Evolutionary conservation across 1,140 invertebrate genomes (phyloP), one percentile per base, ranked within the genome.

Genomic region (Tetramorium simillimum): DNA sequence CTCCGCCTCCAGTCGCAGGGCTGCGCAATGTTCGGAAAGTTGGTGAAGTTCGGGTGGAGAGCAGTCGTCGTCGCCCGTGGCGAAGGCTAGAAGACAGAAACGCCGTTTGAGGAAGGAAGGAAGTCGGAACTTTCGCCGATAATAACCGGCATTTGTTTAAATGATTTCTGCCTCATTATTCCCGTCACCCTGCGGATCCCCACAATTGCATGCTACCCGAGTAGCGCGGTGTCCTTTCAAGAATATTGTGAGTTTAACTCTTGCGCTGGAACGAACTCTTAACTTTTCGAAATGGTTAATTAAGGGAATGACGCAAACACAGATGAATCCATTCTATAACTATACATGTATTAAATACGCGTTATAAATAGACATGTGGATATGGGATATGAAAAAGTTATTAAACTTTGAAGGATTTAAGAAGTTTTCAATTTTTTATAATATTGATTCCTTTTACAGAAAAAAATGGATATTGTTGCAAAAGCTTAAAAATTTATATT

Each of bases 81-180:
- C 49, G 70, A 43, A 85, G 60, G 46, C 56, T 85, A 43, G 37
- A 81, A 60, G 73, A 72, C 67, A 58, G 78, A 75, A 60, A 84
- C 24, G 69, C 40, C 67, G 67, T 28, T 28, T 12, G 53, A 56
- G 51, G 51, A 73, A 75, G 80, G 78, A 69, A 84, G 62, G 60
- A 73, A 87, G 56, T 73, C 80, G 75, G 65, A 65, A 91, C 37
- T 86, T 85, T 87, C 21, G 5, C 62, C 86, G 56, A 56, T 62
- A 91, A 91, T 91, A 91, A 91, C 80, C 81, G 62, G 63, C 85
- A 85, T 87, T 91, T 89, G 87, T 91, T 91, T 91, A 88, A 91
- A 91, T 91, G 88, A 91, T 91, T 91, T 91, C 87, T 85, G 56
- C 75, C 70, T 81, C 89, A 72, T 91, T 91, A 86, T 81, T 72